Percentiles rank a stretch among this genome's conserved stretches.
phyloP scores from a whole-genome alignment of 2,888 invertebrate genomes.

The Acleris literana region DNA sequence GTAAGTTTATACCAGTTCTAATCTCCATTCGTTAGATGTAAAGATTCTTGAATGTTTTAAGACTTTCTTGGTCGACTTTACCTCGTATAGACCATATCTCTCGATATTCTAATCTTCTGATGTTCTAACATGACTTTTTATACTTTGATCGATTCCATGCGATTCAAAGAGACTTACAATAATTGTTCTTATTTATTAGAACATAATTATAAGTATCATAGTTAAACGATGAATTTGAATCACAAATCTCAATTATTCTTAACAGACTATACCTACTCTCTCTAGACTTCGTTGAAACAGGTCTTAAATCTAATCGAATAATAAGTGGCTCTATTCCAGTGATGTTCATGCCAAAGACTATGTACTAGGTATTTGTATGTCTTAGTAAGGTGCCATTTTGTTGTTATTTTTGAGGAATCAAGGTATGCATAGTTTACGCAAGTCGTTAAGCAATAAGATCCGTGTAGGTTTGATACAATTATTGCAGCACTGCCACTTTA shows the following conservation, averaged over 20 bases:
- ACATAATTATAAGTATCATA: conserved; percentile 22
- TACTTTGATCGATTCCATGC: conserved; percentile 6
- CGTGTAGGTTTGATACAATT: conserved; percentile 48
- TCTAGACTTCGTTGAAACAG: not conserved
- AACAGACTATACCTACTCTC: not conserved
- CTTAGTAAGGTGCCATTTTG: conserved; percentile 8
- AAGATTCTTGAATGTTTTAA: no score
- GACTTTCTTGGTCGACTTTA: conserved; percentile 9
- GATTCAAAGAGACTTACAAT: conserved; percentile 1
- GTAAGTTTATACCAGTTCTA: no score
- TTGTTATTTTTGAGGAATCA: conserved; percentile 18
- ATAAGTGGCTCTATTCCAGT: conserved; percentile 59
- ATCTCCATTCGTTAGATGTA: no score
- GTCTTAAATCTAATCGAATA: conserved; percentile 14
- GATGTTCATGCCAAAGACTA: conserved; percentile 67
- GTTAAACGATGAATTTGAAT: conserved; percentile 12
- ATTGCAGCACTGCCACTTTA: conserved; percentile 78
- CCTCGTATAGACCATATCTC: conserved; percentile 20
- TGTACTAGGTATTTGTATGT: conserved; percentile 14
- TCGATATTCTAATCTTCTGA: conserved; percentile 9
- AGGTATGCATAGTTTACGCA: conserved; percentile 11
- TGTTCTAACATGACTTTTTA: conserved; percentile 14
- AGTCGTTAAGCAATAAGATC: conserved; percentile 14
- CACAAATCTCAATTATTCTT: conserved; percentile 7
- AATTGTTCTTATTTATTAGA: conserved; percentile 26